A percentile compares a stretch with the other conserved stretches of the same genome.
Evolutionary conservation across 2,888 invertebrate species (phyloP).

Genomic region (Yponomeuta plumbellus): DNA sequence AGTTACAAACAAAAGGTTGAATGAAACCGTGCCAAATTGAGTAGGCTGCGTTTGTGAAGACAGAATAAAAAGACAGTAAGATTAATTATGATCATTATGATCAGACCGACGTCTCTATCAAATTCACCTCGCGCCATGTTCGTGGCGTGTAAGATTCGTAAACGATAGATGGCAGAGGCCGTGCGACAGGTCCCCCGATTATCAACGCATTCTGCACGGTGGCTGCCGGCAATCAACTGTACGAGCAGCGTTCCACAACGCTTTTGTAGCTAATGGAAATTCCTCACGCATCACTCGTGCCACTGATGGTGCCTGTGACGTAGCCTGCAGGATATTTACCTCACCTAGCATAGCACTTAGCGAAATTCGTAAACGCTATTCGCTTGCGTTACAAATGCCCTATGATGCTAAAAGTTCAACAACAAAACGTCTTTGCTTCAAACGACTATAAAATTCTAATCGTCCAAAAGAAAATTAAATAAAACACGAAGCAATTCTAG

Average conservation of each 20-base stretch:
- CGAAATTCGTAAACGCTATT: background rate
- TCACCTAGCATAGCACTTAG: background rate
- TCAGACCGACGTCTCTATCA: background rate
- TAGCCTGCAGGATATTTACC: slow-evolving; percentile 16
- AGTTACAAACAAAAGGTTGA: background rate
- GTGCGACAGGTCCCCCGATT: slow-evolving; percentile 72
- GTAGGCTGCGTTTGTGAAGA: background rate
- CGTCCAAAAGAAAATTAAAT: background rate
- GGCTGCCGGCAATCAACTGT: slow-evolving; percentile 24
- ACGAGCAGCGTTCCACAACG: slow-evolving; percentile 37
- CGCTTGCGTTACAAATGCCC: background rate
- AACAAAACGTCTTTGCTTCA: background rate
- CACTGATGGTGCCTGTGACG: slow-evolving; percentile 29
- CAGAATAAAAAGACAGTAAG: background rate
- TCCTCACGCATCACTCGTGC: slow-evolving; percentile 49
- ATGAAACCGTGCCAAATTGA: background rate
- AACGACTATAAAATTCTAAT: background rate
- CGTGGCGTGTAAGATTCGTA: slow-evolving; percentile 40
- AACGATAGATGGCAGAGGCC: slow-evolving; percentile 43
- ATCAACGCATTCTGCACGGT: slow-evolving; percentile 69
- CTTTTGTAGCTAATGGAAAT: slow-evolving; percentile 47
- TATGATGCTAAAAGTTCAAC: background rate
- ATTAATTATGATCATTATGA: background rate
- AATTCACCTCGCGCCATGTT: slow-evolving; percentile 32
- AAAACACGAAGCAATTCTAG: background rate